Base-by-base conservation (phyloP, 2,888 invertebrate species). In the Seira sanloemensis region DNA sequence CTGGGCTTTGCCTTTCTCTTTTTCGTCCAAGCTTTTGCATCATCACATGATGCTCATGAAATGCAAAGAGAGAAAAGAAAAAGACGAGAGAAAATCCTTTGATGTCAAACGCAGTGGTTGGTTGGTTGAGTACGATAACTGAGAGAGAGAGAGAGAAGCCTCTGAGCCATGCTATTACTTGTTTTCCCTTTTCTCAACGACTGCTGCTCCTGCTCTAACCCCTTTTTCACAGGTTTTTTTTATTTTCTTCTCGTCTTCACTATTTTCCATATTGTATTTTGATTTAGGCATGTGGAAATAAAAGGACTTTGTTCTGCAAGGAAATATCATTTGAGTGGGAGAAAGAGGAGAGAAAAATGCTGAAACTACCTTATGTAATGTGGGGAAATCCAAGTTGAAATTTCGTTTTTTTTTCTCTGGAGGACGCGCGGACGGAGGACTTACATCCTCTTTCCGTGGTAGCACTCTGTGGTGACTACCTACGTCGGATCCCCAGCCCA, bases 61-160 rank as follows among this genome's bases (percentile, higher is more conserved):
- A 18, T 62, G 62, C 37, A 37, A 80, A 80, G 78, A 84, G 78
- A 73, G 79, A 83, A 58, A 68, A 86, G 67, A 65, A 86, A 82
- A 86, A 84, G 80, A 84, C 78, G 78, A 80, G 84, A 86, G 86
- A 83, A n/a, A 83, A 85, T 88, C 85, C 88, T 88, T 88, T 88
- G 88, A 88, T 88, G 88, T 88, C 88, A 88, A 87, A 88, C 86
- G 84, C 87, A 88, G 87, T 75, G 84, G 84, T 78, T 83, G 25
- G 50, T 50, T 50, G 67, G 68, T 73, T 67, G 83, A 74, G 72
- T 54, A 58, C 66, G 67, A 77, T 54, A 72, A 66, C 58, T 50
- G 69, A 76, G 54, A 71, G 76, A 78, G 77, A 83, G 69, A 76
- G 54, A 71, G 76, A 78, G 77, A 83, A 83, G 68, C 78, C 83